Conservation (phyloP, 2,113 vertebrate species). For the Dicentrarchus labrax region DNA sequence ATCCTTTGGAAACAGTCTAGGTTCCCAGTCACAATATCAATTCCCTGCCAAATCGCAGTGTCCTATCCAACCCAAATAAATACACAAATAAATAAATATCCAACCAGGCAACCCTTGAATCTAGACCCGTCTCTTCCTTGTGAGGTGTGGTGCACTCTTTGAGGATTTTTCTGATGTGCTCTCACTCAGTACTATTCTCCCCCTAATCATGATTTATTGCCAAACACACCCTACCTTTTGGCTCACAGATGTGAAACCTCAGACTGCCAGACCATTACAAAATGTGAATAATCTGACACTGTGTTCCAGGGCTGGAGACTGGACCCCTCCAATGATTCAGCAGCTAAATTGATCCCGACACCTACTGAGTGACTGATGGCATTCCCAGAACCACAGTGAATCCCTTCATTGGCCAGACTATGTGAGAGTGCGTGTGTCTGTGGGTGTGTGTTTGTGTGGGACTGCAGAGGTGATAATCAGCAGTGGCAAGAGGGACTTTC, state of each 20-base stretch:
- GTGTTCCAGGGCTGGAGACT: slow-evolving; percentile 41
- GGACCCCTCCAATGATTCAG: slow-evolving; percentile 71
- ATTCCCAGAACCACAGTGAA: slow-evolving; percentile 75
- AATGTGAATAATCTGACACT: slow-evolving; percentile 81
- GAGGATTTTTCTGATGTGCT: slow-evolving; percentile 14
- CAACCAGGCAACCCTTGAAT: not conserved
- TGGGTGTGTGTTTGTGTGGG: slow-evolving; percentile 61
- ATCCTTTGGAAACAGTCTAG: not conserved
- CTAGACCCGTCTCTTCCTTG: not conserved
- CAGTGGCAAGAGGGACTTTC: slow-evolving; percentile 66
- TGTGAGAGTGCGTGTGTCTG: slow-evolving; percentile 49
- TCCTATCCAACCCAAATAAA: not conserved
- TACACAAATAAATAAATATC: not conserved
- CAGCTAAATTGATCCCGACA: slow-evolving; percentile 81
- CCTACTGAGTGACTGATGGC: slow-evolving; percentile 81
- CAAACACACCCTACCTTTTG: slow-evolving; percentile 57
- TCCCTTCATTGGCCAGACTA: slow-evolving; percentile 53
- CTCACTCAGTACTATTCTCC: slow-evolving; percentile 40
- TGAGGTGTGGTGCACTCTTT: not conserved
- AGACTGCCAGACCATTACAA: slow-evolving; percentile 62
- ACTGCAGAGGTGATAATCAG: slow-evolving; percentile 78
- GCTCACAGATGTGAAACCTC: slow-evolving; percentile 65
- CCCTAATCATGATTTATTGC: slow-evolving; percentile 54
- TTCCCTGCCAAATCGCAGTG: not conserved
- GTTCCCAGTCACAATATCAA: not conserved